Base-by-base conservation (phyloP, 2,888 invertebrate species). In the Hyles lineata region DNA sequence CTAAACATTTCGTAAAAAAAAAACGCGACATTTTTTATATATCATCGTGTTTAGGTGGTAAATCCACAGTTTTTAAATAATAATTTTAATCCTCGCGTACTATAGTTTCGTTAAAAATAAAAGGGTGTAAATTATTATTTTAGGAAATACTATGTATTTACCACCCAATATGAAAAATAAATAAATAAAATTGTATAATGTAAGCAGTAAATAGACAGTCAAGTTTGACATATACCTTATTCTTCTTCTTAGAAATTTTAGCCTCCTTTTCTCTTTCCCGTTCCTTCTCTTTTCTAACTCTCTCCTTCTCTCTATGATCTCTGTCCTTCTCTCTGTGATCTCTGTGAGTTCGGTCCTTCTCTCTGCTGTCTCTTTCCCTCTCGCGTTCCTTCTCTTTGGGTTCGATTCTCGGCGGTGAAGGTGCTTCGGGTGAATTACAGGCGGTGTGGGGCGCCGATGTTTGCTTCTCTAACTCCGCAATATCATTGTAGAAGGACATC, bases 401-500 rank as follows among this genome's bases (percentile, higher is more conserved):
- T 55, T n/a, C 71, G 19, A 70, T 19, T 17, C 60, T 62, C 32
- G 52, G 76, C 8, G 80, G 80, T 0, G 79, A 77, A 9, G 80
- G 75, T 3, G 82, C 83, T 29, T 83, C 84, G 3, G 85, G 86
- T 1, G 86, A 81, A 74, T 76, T 63, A 74, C 80, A 23, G 2
- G 82, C 77, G 2, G 80, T 78, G 73, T 72, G 81, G 15, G 80
- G 84, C 0, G 79, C 76, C 0, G 82, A 78, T 0, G 82, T 74
- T 0, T 81, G 78, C 62, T 92, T 92, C 78, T 95, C 95, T 1
- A 95, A 76, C 69, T 93, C 90, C 0, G 95, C 95, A 35, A 95
- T 88, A 75, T 95, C 95, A 77, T 89, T 95, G 89, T 95, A 96
- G 88, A 95, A 96, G 0, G 95, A 95, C 29, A 90, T 87, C 0